Evolutionary conservation across 2,888 invertebrate species (phyloP).

Genomic region (Orchestes rusci): DNA sequence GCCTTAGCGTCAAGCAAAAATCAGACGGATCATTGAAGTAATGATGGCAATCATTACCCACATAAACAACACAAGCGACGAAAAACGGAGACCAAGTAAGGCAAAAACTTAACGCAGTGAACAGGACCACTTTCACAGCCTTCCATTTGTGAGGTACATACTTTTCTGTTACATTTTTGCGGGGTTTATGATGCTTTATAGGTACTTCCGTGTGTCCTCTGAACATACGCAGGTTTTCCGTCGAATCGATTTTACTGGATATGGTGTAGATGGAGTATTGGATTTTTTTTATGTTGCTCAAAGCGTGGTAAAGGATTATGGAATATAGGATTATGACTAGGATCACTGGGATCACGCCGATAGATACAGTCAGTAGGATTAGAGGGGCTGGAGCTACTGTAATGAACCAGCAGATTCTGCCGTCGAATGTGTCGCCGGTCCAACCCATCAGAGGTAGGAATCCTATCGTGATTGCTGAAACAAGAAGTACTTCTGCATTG

Average conservation of each 20-base stretch:
- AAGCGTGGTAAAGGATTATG: slow-evolving; percentile 52
- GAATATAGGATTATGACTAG: slow-evolving; percentile 48
- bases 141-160: slow-evolving; percentile 50
- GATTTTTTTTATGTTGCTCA: slow-evolving; percentile 48
- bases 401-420: slow-evolving; percentile 53
- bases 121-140: slow-evolving; percentile 55
- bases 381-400: slow-evolving; percentile 50
- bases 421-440: slow-evolving; percentile 48
- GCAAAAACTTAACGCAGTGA: slow-evolving; percentile 55
- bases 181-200: slow-evolving; percentile 4
- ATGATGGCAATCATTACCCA: slow-evolving; percentile 36
- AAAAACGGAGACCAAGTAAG: slow-evolving; percentile 60
- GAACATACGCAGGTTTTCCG: slow-evolving; percentile 29
- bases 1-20: slow-evolving; percentile 46
- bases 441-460: slow-evolving; percentile 56
- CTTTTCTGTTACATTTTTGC: not conserved
- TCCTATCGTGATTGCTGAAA: slow-evolving; percentile 48
- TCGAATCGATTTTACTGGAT: slow-evolving; percentile 12
- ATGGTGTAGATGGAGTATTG: slow-evolving; percentile 28
- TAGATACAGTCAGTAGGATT: slow-evolving; percentile 49
- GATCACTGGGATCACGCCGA: slow-evolving; percentile 50
- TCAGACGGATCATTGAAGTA: slow-evolving; percentile 23
- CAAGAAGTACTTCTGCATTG: no score
- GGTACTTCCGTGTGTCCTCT: slow-evolving; percentile 26
- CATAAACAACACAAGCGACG: slow-evolving; percentile 50